Base-by-base conservation (phyloP, 2,797 vertebrate species). In the Telmatherina bonti region DNA sequence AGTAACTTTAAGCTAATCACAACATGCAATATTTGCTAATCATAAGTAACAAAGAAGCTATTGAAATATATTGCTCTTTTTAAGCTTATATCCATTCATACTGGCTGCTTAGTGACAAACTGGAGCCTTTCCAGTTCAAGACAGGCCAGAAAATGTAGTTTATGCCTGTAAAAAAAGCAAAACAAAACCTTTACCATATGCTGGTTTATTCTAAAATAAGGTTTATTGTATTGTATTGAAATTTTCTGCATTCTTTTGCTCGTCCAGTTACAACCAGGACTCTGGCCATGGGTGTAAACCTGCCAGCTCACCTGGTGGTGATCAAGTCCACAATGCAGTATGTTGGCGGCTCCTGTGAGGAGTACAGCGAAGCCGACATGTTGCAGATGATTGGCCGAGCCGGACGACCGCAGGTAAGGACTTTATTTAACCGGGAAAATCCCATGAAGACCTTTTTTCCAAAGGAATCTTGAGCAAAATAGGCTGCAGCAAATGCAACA, bases 381-480 rank as follows among this genome's bases (percentile, higher is more conserved):
- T 93, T 99, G 75, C 98, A 99, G 92, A 99, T 99, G 98, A 98
- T 98, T 76, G 98, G 98, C 59, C 94, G 98, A 93, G 98, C 98
- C 62, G 98, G 98, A 75, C 95, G 98, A 77, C 98, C 98, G 74
- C 97, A 99, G 91, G 98, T 97, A 92, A 43, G 38, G 12, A 43
- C 38, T 18, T 16, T 13, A 38, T 38, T 16, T 13, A 13, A 15
- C 4, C 11, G 8, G 35, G 31, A 31, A 31, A 31, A 31, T 31
- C 31, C 8, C 31, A 31, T 31, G 6, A 31, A 31, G 31, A 31
- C 31, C 31, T 31, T 8, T 31, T 31, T 31, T 31, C 8, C 8
- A 31, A 31, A 8, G 31, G 31, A 31, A 8, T 6, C 2, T 8
- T 31, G 8, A 8, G 6, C 31, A 31, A 31, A 7, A 3, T 31